phyloP scores from a whole-genome alignment of 2,113 vertebrate species.

The Narcine bancroftii region DNA sequence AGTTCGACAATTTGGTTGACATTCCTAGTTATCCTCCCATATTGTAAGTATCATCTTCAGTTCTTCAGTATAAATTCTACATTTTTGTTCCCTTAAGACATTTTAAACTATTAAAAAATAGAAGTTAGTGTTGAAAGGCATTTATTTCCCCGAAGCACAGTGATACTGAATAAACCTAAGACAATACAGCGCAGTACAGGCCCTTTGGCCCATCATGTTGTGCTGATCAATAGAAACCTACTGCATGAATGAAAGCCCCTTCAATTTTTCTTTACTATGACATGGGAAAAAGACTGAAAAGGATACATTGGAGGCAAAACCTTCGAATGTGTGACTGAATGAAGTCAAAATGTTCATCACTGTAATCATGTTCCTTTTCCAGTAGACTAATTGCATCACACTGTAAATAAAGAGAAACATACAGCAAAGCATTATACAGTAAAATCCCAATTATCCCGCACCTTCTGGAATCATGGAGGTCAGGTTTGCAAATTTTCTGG shows the following conservation, averaged over 20 bases:
- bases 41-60: not conserved
- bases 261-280: not conserved
- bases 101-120: not conserved
- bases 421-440: not conserved
- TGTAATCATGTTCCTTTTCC: slow-evolving; percentile 98
- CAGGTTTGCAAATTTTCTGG: no score
- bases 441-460: no score
- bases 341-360: slow-evolving; percentile 96
- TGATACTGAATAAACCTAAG: no score
- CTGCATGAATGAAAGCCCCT: not conserved
- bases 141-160: not conserved
- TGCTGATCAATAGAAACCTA: no score
- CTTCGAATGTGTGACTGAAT: slow-evolving; percentile 90
- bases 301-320: slow-evolving; percentile 98
- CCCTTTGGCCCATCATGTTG: no score
- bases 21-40: no score
- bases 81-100: not conserved
- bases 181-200: no score
- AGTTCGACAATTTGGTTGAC: no score
- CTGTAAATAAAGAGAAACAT: slow-evolving; percentile 52
- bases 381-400: slow-evolving; percentile 90
- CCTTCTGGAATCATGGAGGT: no score
- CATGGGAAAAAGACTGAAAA: slow-evolving; percentile 47
- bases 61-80: not conserved
- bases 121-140: not conserved